Conservation (phyloP, 2,113 vertebrate species). For the Lethenteron reissneri region DNA sequence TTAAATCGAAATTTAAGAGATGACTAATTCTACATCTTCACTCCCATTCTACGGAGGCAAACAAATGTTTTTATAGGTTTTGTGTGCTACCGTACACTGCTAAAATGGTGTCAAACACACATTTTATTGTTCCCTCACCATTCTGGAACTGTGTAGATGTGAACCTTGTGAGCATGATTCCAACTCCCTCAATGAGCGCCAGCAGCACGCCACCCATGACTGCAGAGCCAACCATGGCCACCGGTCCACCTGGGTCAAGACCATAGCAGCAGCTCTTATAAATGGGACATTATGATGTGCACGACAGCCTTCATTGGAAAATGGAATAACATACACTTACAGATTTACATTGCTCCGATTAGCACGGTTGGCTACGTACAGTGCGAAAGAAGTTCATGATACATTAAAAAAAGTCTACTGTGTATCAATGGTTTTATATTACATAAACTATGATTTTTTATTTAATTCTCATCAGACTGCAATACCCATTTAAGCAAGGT, state of each 20-base stretch:
- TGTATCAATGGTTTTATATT: not conserved
- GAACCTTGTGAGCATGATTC: constrained; percentile 68
- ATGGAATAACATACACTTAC: not conserved
- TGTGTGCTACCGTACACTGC: not conserved
- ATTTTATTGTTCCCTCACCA: constrained; percentile 27
- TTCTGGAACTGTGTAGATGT: constrained; percentile 68
- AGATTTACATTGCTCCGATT: not conserved
- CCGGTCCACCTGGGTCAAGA: constrained; percentile 40
- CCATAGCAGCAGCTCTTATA: not conserved
- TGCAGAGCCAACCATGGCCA: constrained; percentile 81
- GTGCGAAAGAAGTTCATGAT: not conserved
- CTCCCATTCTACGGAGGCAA: not conserved
- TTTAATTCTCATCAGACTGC: no score
- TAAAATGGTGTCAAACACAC: no score
- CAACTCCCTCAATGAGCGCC: constrained; percentile 77
- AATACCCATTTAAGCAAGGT: no score
- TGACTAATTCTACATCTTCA: not conserved
- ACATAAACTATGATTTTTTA: no score
- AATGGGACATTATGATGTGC: not conserved
- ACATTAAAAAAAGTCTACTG: not conserved
- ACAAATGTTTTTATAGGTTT: not conserved
- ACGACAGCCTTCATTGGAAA: not conserved
- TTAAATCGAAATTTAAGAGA: not conserved
- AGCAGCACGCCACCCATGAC: constrained; percentile 81
- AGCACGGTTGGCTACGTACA: not conserved